A percentile compares a stretch with the other conserved stretches of the same genome.
Conservation (phyloP, 1,140 invertebrate genomes). For the Andrena cerasifolii region DNA sequence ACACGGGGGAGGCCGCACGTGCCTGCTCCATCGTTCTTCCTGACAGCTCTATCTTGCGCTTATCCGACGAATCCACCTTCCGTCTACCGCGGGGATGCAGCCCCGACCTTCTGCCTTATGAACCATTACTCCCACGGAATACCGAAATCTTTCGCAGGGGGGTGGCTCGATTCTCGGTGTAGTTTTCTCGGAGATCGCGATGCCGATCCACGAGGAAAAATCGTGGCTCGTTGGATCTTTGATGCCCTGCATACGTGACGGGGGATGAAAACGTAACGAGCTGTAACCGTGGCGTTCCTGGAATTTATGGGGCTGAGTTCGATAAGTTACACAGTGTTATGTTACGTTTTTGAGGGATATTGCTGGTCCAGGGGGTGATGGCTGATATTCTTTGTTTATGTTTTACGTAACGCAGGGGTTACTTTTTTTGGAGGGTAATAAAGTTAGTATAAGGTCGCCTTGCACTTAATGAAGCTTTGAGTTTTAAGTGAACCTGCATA, state of each 20-base stretch:
- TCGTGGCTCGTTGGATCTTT: background rate
- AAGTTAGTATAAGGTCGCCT: no score
- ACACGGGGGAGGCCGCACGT: conserved; percentile 59
- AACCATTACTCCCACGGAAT: conserved; percentile 66
- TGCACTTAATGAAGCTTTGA: no score
- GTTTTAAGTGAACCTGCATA: no score
- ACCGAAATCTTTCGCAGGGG: conserved; percentile 59
- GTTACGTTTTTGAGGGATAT: no score
- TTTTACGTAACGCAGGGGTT: no score
- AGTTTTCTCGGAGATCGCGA: conserved; percentile 15
- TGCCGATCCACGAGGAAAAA: conserved; percentile 22
- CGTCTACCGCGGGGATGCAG: conserved; percentile 47
- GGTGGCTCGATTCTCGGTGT: conserved; percentile 58
- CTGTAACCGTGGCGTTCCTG: background rate
- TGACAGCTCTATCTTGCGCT: conserved; percentile 78
- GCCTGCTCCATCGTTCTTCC: conserved; percentile 75
- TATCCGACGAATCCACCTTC: conserved; percentile 73
- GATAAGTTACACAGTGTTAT: conserved; percentile 11
- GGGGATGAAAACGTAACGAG: conserved; percentile 24
- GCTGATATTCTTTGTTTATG: no score
- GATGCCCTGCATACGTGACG: background rate
- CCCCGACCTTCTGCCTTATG: conserved; percentile 48
- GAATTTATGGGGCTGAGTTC: background rate
- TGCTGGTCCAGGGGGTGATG: no score
- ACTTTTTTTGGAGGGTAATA: no score